Evolutionary conservation across 2,113 vertebrate species (phyloP), one percentile per base, ranked within the genome.

Genomic region (Corydoras sp.): DNA sequence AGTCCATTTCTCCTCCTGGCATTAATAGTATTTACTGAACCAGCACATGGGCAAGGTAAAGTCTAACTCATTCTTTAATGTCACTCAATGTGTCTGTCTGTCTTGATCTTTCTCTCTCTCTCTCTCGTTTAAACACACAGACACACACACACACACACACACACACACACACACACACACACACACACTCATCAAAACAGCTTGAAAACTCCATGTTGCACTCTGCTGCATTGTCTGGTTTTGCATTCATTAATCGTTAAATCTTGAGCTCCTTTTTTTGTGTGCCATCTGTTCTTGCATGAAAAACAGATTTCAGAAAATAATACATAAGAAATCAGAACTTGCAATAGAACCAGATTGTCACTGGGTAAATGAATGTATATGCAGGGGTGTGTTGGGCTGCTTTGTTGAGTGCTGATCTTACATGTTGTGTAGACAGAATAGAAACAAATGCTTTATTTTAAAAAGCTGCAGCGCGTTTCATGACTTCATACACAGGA

Each of bases 1-100:
- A 31, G 70, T 67, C 49, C 51, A 51, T 78, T 88, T 76, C 80
- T 87, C 79, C 65, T 81, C 71, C 54, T 81, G 60, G n/a, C 76
- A 5, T 62, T 87, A 58, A 32, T 81, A 66, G 80, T 83, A 51
- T 24, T 76, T 49, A 69, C 77, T 74, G 79, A 80, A 68, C 10
- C 83, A 10, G 66, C 78, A 35, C 62, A 62, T 69, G 81, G 85
- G 54, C 85, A 88, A 84, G 85, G 85, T 88, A 84, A 83, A 82
- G 13, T 31, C 12, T 31, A 54, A 8, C 35, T 43, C 35, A 43
- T 35, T 13, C 10, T 24, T 15, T 24, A 54, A 0, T 53, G 5
- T 65, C 10, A 54, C 30, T 66, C 4, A n/a, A 29, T 55, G 1
- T 18, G 10, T 9, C 54, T 55, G 3, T 54, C 50, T 50, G 10